Base-by-base conservation (phyloP, 2,113 vertebrate genomes). In the Nesoenas mayeri region DNA sequence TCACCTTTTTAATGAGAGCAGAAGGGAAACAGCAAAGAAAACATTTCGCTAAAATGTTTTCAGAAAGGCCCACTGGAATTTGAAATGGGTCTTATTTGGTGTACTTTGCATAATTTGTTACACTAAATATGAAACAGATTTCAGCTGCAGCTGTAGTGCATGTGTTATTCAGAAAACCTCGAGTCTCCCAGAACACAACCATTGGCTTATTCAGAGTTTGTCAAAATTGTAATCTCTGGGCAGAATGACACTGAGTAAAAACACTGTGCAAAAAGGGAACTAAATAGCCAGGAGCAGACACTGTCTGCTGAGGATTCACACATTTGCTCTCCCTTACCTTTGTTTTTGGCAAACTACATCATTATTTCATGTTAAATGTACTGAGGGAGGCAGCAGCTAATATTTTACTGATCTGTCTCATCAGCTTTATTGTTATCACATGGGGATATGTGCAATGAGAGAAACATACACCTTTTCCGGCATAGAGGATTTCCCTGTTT, bases 91-190 rank as follows among this genome's bases (percentile, higher is more conserved):
- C 96, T 74, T 95, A 94, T 97, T 96, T 96, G 88, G 95, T 93
- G 94, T 95, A 93, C 95, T 98, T 97, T 98, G 95, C 97, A 91
- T 94, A 97, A 97, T 97, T 96, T 94, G 96, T 97, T 73, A 88
- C 95, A 91, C 95, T 94, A 97, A 98, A 98, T 97, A 84, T 53
- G 96, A 98, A 97, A 88, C 98, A 97, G 97, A 97, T 96, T 96
- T 89, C 54, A 87, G 6, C 44, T 47, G 77, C 96, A 95, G 72
- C 88, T 94, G 94, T 89, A 66, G 88, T 70, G 80, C 96, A 97
- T 79, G 83, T 88, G 91, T 85, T 87, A 72, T 14, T 61, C 75
- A 67, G 93, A 78, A 79, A 51, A 87, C 40, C 79, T 74, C 0
- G 4, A 87, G 69, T 56, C 65, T 89, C 38, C 26, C 73, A 91